Percentiles rank a stretch among this genome's conserved stretches.
These are phyloP conservation scores for Odocoileus virginianus DNA, from an alignment of 2,113 vertebrate genomes.

Conservation along the genomic window DNA sequence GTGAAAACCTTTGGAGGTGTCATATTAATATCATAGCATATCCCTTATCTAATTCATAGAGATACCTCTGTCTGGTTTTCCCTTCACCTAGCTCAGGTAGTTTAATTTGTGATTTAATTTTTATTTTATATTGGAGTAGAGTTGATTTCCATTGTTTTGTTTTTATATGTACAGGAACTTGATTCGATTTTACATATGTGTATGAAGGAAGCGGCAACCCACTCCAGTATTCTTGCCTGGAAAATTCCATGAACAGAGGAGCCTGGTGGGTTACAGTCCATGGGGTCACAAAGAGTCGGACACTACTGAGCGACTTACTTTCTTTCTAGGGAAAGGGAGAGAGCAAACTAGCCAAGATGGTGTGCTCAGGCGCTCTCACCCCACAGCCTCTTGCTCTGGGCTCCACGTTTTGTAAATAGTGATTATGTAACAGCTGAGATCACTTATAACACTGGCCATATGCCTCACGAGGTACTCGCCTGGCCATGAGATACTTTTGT, in stretches of 20 bases:
- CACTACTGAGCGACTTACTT: not conserved
- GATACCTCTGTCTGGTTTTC: not conserved
- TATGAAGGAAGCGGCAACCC: not conserved
- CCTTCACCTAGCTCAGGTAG: not conserved
- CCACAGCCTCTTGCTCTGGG: not conserved
- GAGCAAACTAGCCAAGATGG: not conserved
- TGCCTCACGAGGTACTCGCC: accelerated
- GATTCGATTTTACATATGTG: not conserved
- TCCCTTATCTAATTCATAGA: not conserved
- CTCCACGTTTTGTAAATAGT: not conserved
- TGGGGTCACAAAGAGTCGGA: not conserved
- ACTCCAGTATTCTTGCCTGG: not conserved
- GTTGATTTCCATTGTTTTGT: not conserved
- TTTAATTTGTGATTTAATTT: not conserved
- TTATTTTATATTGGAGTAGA: not conserved
- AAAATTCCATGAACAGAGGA: not conserved
- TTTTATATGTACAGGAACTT: not conserved
- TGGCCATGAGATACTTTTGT: not conserved
- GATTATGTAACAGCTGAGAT: not conserved
- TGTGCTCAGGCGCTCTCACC: not conserved
- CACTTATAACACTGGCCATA: not conserved
- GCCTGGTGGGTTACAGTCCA: not conserved
- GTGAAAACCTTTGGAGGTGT: not conserved
- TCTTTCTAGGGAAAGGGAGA: not conserved
- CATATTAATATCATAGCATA: not conserved